Base-by-base conservation (phyloP, 1,140 invertebrate genomes). In the Solen grandis region DNA sequence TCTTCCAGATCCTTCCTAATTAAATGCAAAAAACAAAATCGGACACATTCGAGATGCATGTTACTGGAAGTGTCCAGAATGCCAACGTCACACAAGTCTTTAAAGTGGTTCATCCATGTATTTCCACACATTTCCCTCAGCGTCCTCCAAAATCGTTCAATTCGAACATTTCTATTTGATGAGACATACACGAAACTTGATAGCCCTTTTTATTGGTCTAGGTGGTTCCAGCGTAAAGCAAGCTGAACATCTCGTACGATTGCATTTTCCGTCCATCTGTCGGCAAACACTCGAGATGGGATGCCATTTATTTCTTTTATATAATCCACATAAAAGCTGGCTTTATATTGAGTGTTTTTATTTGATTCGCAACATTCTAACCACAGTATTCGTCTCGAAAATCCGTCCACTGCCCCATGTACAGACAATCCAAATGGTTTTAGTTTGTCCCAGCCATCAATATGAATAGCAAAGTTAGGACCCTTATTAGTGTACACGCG, bases 401-500 rank as follows among this genome's bases (percentile, higher is more conserved):
- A 55, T 4, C 54, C 54, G 27, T 55, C 54, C 54, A 55, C 54
- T 8, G 54, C n/a, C 5, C 54, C n/a, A n/a, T 55, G 54, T 22
- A 55, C 19, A 22, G 54, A 55, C 27, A 55, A 22, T 55, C 54
- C 5, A 55, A 55, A 55, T n/a, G n/a, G n/a, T n/a, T n/a, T n/a
- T n/a, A n/a, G n/a, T n/a, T n/a, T n/a, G n/a, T n/a, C n/a, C n/a
- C 5, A 55, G 4, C 5, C n/a, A 27, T 55, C 5, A 5, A 55
- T 5, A 19, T 55, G 54, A 8, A 55, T 55, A 55, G 5, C 5
- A 55, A 55, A 55, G 27, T 55, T 8, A 22, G 54, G 5, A 8
- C 54, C 54, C n/a, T 55, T 55, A 55, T 55, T 55, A 4, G 54
- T 55, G 54, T 55, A 55, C n/a, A 55, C 27, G n/a, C 54, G n/a